Conservation (phyloP, 2,113 vertebrate species). For the Syngnathus scovelli region DNA sequence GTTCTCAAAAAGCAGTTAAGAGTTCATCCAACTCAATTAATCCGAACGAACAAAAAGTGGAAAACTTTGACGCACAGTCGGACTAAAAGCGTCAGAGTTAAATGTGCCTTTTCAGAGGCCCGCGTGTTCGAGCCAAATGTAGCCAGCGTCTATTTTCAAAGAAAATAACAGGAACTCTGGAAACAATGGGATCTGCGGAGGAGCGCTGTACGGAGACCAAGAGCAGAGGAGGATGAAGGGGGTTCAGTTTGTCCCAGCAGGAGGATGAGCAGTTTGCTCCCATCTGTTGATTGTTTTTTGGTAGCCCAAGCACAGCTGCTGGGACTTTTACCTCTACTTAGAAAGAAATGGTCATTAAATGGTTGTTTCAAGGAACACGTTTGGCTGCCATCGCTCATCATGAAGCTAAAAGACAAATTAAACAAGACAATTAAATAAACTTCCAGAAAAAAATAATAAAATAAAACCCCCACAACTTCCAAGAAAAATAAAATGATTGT, state of each 20-base stretch:
- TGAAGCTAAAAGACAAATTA: neutral
- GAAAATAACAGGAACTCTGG: constrained; percentile 53
- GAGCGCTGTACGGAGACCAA: constrained; percentile 34
- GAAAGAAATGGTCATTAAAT: neutral
- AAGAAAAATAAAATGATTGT: neutral
- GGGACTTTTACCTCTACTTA: constrained; percentile 7
- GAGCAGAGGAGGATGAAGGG: constrained; percentile 42
- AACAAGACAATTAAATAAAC: too few relatives aligned
- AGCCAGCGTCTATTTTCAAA: constrained; percentile 48
- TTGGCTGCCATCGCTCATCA: neutral
- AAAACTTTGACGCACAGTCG: neutral
- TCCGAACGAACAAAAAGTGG: neutral
- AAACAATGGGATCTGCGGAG: constrained; percentile 50
- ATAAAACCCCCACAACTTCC: too few relatives aligned
- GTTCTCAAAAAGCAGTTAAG: neutral
- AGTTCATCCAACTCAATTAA: neutral
- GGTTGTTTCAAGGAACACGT: neutral
- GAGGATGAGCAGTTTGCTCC: constrained; percentile 33
- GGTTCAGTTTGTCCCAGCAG: constrained; percentile 33
- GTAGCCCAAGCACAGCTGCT: constrained; percentile 21
- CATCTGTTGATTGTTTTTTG: constrained; percentile 27
- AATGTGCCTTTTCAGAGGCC: neutral
- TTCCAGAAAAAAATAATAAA: too few relatives aligned
- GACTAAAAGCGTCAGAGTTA: neutral
- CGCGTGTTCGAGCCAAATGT: neutral